phyloP scores from a whole-genome alignment of 2,113 vertebrate species.

The Hydropotes inermis region DNA sequence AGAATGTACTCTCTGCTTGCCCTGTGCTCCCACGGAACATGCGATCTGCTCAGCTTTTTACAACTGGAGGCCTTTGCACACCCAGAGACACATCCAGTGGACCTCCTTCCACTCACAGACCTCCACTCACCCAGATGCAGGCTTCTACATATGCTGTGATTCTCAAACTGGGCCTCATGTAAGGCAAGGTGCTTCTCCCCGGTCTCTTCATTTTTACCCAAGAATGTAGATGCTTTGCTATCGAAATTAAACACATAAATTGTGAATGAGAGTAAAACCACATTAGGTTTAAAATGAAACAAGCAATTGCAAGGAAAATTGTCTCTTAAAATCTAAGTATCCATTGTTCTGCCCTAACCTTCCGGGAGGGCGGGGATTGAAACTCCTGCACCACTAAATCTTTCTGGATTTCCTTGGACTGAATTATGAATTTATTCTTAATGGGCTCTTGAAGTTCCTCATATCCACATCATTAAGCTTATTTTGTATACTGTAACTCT shows the following conservation, averaged over 20 bases:
- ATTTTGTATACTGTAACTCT: neutral
- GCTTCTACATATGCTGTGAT: neutral
- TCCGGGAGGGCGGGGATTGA: fast-evolving
- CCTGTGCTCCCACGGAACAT: fast-evolving
- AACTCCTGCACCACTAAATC: neutral
- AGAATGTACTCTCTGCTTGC: neutral
- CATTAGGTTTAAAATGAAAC: neutral
- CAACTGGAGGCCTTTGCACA: fast-evolving
- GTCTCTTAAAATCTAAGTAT: neutral
- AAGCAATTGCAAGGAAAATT: neutral
- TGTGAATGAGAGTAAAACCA: neutral
- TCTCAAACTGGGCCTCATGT: neutral
- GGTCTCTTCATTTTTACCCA: neutral
- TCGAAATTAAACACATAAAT: neutral
- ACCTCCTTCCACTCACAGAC: neutral
- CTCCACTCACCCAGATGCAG: fast-evolving
- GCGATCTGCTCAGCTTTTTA: neutral
- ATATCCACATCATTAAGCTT: neutral
- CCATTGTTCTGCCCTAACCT: fast-evolving
- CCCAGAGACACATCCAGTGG: fast-evolving
- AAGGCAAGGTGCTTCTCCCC: neutral
- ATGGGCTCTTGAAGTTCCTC: neutral
- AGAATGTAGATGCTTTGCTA: neutral
- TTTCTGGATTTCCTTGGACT: neutral
- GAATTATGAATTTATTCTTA: neutral